Conservation (phyloP, 2,888 invertebrate species). For the Drosophila sordidula region DNA sequence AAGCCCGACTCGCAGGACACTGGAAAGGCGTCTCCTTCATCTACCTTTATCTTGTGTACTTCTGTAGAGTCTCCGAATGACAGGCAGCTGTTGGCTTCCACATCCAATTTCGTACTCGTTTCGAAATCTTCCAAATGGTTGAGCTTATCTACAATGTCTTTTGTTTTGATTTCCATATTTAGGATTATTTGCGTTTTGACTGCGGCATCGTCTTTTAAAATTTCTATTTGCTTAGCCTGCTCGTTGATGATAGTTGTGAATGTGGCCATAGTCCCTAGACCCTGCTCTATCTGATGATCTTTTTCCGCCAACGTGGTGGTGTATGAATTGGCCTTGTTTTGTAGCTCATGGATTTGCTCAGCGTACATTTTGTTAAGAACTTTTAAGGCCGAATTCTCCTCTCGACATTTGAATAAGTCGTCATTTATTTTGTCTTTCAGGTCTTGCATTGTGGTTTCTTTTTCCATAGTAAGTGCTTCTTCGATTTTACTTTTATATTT, state of each 20-base stretch:
- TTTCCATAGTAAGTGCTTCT: constrained; percentile 29
- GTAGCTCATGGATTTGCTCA: constrained; percentile 34
- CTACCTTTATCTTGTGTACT: constrained; percentile 28
- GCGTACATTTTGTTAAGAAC: constrained; percentile 37
- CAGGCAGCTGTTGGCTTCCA: constrained; percentile 32
- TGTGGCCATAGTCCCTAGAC: constrained; percentile 13
- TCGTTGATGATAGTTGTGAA: constrained; percentile 42
- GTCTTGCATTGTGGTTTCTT: constrained; percentile 9
- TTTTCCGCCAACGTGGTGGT: constrained; percentile 13
- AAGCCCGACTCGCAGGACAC: constrained; percentile 41
- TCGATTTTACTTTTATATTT: constrained; percentile 40
- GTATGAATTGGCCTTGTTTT: background rate
- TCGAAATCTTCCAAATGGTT: constrained; percentile 19
- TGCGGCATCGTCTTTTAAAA: constrained; percentile 25
- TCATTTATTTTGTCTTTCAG: constrained; percentile 5
- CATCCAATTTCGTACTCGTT: background rate
- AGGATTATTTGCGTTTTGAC: constrained; percentile 38
- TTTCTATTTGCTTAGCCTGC: constrained; percentile 34
- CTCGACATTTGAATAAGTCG: constrained; percentile 29
- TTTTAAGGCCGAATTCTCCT: constrained; percentile 30
- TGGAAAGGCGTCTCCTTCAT: constrained; percentile 20
- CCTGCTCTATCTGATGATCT: constrained; percentile 26
- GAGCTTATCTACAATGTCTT: constrained; percentile 7
- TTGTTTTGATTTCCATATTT: constrained; percentile 25
- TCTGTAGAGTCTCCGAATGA: constrained; percentile 20